Conservation (phyloP, 2,797 vertebrate species). For the Diglossa cyanea region DNA sequence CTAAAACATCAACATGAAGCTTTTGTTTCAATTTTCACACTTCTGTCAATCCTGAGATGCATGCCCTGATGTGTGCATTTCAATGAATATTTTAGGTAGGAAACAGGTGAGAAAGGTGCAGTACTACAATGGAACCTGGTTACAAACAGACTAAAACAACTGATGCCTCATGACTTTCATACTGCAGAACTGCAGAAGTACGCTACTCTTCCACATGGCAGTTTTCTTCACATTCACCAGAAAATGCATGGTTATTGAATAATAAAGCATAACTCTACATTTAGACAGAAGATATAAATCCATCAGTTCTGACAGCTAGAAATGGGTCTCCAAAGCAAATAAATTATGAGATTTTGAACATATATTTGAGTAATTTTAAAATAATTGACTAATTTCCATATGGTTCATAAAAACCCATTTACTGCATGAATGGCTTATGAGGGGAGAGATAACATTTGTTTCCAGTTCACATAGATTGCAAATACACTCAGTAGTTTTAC, state of each 20-base stretch:
- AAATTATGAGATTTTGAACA: neutral
- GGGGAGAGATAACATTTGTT: neutral
- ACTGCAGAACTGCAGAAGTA: neutral
- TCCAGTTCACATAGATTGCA: neutral
- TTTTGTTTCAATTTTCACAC: constrained; percentile 26
- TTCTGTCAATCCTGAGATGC: neutral
- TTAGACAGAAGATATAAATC: neutral
- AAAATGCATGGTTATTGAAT: neutral
- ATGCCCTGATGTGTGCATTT: neutral
- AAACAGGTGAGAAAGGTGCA: constrained; percentile 5
- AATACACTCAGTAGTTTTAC: neutral
- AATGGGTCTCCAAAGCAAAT: neutral
- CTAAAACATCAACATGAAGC: neutral
- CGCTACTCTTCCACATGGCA: neutral
- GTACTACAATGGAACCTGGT: neutral
- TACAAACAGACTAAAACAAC: neutral
- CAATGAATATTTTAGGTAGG: constrained; percentile 4
- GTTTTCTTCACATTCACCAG: neutral
- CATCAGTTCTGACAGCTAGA: neutral
- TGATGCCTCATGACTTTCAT: neutral
- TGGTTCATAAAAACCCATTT: neutral
- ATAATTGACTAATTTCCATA: neutral
- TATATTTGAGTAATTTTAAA: neutral
- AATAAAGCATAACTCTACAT: neutral
- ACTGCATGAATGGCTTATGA: neutral